Base-by-base conservation (phyloP, 37 sponge, comb jelly and placozoan species). In the Halisarca cf. caerulea region DNA sequence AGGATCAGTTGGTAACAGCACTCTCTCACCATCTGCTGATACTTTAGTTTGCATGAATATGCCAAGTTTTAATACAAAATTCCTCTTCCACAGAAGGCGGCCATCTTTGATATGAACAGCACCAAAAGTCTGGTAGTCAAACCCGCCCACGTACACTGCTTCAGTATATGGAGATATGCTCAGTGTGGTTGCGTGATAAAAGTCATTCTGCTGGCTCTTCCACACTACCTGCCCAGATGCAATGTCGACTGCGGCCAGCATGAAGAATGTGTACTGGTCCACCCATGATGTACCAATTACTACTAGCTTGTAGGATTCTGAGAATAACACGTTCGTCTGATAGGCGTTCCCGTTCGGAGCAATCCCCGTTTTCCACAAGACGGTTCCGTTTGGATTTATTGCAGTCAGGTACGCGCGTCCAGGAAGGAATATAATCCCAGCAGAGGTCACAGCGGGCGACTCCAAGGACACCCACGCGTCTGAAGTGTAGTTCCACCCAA, bases 401-500 rank as follows among this genome's bases (percentile, higher is more conserved):
- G 85, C 85, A 6, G 44, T 27, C 58, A 84, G 25, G 23, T 84
- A 36, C 30, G 73, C 33, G 25, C 85, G 21, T 2, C 33, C 25
- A 8, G 85, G 85, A 18, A 58, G 6, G 59, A 57, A 84, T 3
- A 84, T 47, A 18, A 55, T 45, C 17, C 85, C 85, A 25, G 18
- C 37, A 38, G 33, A 37, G 15, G 75, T 39, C n/a, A 84, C 59
- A 58, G 66, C 35, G 14, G 85, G 85, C 2, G 85, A 70, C 28
- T 38, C 37, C 30, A 60, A 43, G 41, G 85, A 70, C 23, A 24
- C 36, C 15, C 27, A 70, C 14, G 51, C 33, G 4, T 72, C 24
- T 5, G 77, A 44, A 4, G 85, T 84, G 78, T 84, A 84, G 42
- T 84, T 84, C 85, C 85, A 84, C 2, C 59, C 78, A 27, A 15